These are phyloP conservation scores for Drosophila kambysellisi DNA, from an alignment of 2,888 invertebrate genomes.

Conservation along the genomic window DNA sequence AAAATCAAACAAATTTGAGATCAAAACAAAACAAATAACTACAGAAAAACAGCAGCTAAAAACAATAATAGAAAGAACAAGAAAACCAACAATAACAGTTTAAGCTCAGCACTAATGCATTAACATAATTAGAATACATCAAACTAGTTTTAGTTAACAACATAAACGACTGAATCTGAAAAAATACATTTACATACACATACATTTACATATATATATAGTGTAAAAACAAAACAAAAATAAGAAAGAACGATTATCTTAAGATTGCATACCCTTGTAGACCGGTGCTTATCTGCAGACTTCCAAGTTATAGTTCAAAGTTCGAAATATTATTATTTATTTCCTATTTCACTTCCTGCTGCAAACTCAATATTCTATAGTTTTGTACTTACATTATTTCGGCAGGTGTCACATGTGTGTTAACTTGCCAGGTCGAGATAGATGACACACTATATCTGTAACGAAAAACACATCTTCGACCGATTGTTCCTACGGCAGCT, in stretches of 20 bases:
- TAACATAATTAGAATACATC: conserved; percentile 41
- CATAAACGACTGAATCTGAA: conserved; percentile 64
- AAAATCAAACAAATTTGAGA: neutral
- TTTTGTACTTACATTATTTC: neutral
- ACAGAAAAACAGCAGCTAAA: conserved; percentile 18
- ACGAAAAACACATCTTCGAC: neutral
- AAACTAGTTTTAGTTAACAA: conserved; percentile 51
- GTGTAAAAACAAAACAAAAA: conserved; percentile 8
- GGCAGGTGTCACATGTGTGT: neutral
- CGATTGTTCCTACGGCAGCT: neutral
- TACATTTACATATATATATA: conserved; percentile 19
- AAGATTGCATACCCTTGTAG: neutral
- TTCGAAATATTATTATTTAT: neutral
- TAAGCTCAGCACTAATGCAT: conserved; percentile 49
- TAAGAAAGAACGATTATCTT: neutral
- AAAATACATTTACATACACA: conserved; percentile 56
- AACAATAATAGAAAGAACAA: conserved; percentile 26
- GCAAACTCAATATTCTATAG: neutral
- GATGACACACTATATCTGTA: neutral
- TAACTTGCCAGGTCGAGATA: neutral
- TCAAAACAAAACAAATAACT: neutral
- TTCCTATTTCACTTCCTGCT: neutral
- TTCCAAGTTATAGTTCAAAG: neutral
- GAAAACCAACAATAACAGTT: conserved; percentile 44
- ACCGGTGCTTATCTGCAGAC: neutral